phyloP scores from a whole-genome alignment of 2,113 vertebrate genomes.

The Phoxinus phoxinus region DNA sequence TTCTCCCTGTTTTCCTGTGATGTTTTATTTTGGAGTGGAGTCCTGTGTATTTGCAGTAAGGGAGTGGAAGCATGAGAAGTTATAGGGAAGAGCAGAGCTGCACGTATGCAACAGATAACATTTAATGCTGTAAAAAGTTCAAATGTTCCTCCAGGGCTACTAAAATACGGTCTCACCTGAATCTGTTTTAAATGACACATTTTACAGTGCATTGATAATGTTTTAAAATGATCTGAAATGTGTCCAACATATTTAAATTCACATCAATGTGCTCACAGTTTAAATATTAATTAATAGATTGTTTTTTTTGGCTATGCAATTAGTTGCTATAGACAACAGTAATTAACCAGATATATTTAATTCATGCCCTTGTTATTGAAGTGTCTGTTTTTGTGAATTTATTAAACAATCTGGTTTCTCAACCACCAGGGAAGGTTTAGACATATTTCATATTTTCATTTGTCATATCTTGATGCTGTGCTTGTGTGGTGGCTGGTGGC shows the following conservation, averaged over 20 bases:
- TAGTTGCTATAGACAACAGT: background rate
- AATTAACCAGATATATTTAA: background rate
- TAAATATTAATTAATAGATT: background rate
- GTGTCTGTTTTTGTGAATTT: background rate
- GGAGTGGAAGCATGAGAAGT: background rate
- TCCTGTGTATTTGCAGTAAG: constrained; percentile 13
- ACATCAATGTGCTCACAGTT: background rate
- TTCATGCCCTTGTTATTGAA: background rate
- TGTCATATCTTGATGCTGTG: background rate
- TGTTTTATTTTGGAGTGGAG: background rate
- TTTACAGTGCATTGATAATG: background rate
- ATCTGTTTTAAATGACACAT: background rate
- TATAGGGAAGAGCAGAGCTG: background rate
- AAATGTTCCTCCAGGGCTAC: background rate
- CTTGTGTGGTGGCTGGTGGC: background rate
- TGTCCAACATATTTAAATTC: background rate
- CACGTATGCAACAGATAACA: background rate
- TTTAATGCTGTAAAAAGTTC: background rate
- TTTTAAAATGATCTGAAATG: background rate
- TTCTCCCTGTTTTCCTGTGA: background rate
- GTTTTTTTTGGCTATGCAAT: background rate
- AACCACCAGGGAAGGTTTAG: background rate
- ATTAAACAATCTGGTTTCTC: background rate
- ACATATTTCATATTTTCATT: background rate
- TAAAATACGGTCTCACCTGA: background rate